phyloP scores from a whole-genome alignment of 2,888 invertebrate genomes.

The Heliconius erato region DNA sequence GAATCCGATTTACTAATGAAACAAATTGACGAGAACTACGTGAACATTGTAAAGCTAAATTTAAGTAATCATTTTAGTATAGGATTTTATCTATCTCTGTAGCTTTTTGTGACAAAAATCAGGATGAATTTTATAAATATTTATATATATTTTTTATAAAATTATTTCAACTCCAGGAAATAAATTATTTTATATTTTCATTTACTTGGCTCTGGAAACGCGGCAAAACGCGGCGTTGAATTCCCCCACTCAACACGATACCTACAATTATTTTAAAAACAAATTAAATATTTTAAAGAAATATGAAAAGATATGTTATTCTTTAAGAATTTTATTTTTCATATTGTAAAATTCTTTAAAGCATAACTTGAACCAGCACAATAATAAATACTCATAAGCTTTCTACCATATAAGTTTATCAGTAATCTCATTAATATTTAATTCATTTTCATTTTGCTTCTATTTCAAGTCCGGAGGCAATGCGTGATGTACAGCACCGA shows the following conservation, averaged over 20 bases:
- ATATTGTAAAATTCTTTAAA: not conserved
- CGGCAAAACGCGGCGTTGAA: too few species aligned
- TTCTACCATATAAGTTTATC: slow-evolving; percentile 11
- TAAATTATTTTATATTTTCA: not conserved
- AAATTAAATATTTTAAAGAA: not conserved
- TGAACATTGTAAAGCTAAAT: not conserved
- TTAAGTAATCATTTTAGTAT: slow-evolving; percentile 11
- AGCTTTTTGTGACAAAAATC: not conserved
- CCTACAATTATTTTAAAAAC: not conserved
- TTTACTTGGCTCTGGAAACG: not conserved
- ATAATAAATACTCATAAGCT: not conserved
- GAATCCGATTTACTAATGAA: slow-evolving; percentile 20
- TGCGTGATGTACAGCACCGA: not conserved
- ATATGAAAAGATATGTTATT: too few species aligned
- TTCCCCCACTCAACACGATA: too few species aligned
- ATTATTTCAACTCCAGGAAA: not conserved
- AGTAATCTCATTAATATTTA: slow-evolving; percentile 22
- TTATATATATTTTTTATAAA: not conserved
- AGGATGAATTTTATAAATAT: not conserved
- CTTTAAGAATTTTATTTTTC: not conserved
- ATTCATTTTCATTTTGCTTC: slow-evolving; percentile 6
- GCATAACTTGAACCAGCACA: not conserved
- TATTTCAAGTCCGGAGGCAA: slow-evolving; percentile 5
- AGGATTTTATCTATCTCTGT: not conserved
- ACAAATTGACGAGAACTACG: slow-evolving; percentile 16